phyloP scores from a whole-genome alignment of 2,113 vertebrate genomes.

The Trichechus manatus region DNA sequence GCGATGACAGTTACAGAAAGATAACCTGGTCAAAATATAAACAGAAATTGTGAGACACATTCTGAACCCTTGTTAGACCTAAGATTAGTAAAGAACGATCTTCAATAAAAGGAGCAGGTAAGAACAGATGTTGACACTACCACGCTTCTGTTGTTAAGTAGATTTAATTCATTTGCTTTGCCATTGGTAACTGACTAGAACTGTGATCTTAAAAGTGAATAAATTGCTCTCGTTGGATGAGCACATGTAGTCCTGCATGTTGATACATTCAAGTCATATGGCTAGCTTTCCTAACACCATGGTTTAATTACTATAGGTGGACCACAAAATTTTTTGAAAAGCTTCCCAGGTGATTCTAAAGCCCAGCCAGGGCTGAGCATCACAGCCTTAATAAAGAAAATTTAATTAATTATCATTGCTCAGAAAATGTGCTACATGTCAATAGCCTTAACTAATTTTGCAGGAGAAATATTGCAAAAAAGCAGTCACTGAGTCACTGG shows the following conservation, averaged over 20 bases:
- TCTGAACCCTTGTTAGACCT: not conserved
- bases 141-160: not conserved
- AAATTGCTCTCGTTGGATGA: not conserved
- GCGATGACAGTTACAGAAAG: not conserved
- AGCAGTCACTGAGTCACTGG: not conserved
- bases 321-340: not conserved
- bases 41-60: not conserved
- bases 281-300: not conserved
- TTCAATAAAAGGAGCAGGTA: not conserved
- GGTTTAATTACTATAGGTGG: not conserved
- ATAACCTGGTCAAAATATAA: not conserved
- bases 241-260: not conserved
- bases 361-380: not conserved
- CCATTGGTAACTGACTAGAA: not conserved
- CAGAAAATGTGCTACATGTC: not conserved
- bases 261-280: not conserved
- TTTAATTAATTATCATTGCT: not conserved
- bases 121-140: not conserved
- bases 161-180: not conserved
- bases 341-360: not conserved
- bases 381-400: not conserved
- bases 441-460: not conserved
- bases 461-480: not conserved
- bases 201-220: not conserved
- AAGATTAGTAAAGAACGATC: not conserved